Evolutionary conservation across 2,113 vertebrate species (phyloP).

Genomic region (Calidris pygmaea): DNA sequence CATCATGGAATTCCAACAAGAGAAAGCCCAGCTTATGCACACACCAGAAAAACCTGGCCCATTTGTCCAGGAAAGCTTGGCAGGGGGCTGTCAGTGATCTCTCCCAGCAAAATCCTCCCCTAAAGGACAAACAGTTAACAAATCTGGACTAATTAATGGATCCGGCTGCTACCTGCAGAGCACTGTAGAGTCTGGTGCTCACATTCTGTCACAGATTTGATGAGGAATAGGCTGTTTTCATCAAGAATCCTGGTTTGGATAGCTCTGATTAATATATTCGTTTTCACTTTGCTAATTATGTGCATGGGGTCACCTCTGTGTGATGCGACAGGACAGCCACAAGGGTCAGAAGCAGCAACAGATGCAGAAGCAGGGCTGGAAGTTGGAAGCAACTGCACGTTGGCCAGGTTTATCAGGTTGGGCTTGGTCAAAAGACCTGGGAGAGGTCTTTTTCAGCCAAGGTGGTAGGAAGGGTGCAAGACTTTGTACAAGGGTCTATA

Average conservation of each 20-base stretch:
- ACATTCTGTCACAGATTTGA: not conserved
- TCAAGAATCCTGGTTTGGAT: not conserved
- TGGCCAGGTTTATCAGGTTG: not conserved
- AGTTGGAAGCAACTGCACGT: not conserved
- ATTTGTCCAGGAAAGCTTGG: not conserved
- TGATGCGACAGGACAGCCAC: not conserved
- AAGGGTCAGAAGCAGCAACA: not conserved
- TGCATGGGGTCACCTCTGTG: not conserved
- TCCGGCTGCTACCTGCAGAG: not conserved
- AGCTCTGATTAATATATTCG: not conserved
- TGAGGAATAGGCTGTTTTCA: not conserved
- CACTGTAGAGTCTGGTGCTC: not conserved
- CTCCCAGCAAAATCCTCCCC: not conserved
- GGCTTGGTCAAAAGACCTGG: not conserved
- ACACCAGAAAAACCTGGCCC: not conserved
- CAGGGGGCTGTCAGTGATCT: not conserved
- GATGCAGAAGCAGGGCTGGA: not conserved
- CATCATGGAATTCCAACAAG: conserved; percentile 50
- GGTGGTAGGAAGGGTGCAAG: not conserved
- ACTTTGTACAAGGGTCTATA: not conserved
- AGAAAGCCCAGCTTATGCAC: conserved; percentile 47
- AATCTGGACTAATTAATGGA: not conserved
- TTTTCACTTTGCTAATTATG: not conserved
- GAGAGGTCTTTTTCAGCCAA: not conserved
- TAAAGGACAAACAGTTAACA: not conserved